Evolutionary conservation across 2,797 vertebrate genomes (phyloP), one percentile per base, ranked within the genome.

Genomic region (Peromyscus nudipes): DNA sequence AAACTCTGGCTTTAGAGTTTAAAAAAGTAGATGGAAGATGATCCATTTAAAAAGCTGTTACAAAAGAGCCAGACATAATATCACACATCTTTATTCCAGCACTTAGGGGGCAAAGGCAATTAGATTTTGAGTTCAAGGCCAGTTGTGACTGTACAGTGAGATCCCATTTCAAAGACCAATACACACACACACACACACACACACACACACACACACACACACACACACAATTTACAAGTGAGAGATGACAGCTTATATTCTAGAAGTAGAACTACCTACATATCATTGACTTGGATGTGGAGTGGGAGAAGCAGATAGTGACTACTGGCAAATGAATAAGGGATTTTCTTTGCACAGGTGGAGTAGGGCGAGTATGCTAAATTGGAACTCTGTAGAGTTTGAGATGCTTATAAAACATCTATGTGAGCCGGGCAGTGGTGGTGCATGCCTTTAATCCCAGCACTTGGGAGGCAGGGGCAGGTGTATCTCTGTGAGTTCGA

Each of bases 261-360:
- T 92, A 93, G 76, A 89, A 94, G 23, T n/a, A 79, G 21, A 96
- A 64, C 27, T 88, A 85, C 21, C 7, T 69, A 49, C 23, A 43
- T 19, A 71, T 69, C 31, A 46, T 77, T 94, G 60, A 92, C 31
- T 49, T 79, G 46, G 52, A 81, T 14, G 52, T 89, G 4, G 91
- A 73, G 3, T 90, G 11, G 6, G 52, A 95, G 69, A 87, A 17
- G 34, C 23, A 87, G 34, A 52, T 52, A 96, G 31, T 64, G 57
- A 91, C 77, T 34, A 62, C 2, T 71, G 40, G 34, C 84, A n/a
- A 81, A 23, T 12, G 19, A 86, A 6, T 29, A 65, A 77, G 60
- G 6, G 62, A 7, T 69, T 96, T 94, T 52, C 34, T 80, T 84
- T 92, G 60, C 57, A 43, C 16, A 77, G 29, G 43, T 77, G 17